Percentiles rank a stretch among this genome's conserved stretches.
Conservation (phyloP, 2,113 vertebrate species). For the Alligator sinensis region DNA sequence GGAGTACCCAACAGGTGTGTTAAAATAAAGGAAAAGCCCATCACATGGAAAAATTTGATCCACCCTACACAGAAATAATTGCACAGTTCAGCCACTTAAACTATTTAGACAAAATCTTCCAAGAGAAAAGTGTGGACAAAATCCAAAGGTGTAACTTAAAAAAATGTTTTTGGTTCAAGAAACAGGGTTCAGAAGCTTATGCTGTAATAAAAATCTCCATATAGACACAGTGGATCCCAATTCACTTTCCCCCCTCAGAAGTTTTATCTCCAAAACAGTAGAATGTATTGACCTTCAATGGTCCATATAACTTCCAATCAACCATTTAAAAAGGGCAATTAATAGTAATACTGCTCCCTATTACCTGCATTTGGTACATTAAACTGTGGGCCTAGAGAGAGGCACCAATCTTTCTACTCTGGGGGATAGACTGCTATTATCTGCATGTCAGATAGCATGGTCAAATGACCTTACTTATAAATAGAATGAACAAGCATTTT, state of each 20-base stretch:
- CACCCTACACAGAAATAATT: neutral
- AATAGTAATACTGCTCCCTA: neutral
- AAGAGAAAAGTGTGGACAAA: neutral
- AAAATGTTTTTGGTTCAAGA: neutral
- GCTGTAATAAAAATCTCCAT: neutral
- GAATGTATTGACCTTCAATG: too few species aligned
- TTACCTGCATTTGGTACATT: too few species aligned
- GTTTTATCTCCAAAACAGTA: neutral
- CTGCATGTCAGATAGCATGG: neutral
- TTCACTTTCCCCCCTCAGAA: neutral
- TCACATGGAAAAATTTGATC: neutral
- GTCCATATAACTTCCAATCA: neutral
- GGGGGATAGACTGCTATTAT: neutral
- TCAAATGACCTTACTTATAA: neutral
- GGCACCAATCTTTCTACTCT: too few species aligned
- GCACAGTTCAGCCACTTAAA: conserved; percentile 17
- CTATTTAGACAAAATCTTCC: neutral
- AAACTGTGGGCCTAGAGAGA: neutral
- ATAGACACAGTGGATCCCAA: neutral
- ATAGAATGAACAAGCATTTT: neutral
- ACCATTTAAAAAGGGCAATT: neutral
- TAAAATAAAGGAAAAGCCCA: neutral
- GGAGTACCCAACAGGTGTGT: neutral
- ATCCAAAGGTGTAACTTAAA: neutral
- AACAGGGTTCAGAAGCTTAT: neutral